Percentiles rank a stretch among this genome's conserved stretches.
Evolutionary conservation across 2,797 vertebrate species (phyloP).

Genomic region (Decapterus maruadsi): DNA sequence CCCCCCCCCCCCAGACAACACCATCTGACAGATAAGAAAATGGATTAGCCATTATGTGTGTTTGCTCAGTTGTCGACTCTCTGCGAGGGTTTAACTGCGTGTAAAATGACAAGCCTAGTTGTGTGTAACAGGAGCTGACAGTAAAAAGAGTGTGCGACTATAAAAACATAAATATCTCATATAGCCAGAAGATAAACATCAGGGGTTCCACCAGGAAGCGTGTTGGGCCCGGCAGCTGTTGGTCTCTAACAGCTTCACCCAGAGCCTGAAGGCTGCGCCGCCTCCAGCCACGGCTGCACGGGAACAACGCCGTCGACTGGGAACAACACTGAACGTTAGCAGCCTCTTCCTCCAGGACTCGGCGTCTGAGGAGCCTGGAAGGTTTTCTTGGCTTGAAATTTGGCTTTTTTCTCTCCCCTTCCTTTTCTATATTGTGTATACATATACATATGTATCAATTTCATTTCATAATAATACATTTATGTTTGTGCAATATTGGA

Average conservation of each 20-base stretch:
- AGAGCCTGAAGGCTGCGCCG: not conserved
- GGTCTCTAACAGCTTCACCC: not conserved
- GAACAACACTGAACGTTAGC: not conserved
- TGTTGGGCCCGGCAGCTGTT: not conserved
- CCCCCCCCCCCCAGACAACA: slow-evolving; percentile 39
- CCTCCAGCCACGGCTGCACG: not conserved
- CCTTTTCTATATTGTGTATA: too few relatives aligned
- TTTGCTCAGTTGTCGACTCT: slow-evolving; percentile 62
- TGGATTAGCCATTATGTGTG: slow-evolving; percentile 63
- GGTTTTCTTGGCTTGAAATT: too few relatives aligned
- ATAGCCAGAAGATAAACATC: slow-evolving; percentile 19
- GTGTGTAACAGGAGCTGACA: slow-evolving; percentile 30
- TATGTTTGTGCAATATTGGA: too few relatives aligned
- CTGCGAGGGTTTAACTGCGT: slow-evolving; percentile 49
- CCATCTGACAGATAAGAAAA: slow-evolving; percentile 70
- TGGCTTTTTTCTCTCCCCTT: too few relatives aligned
- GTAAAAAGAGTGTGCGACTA: slow-evolving; percentile 17
- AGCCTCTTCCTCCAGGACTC: not conserved
- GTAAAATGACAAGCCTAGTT: slow-evolving; percentile 48
- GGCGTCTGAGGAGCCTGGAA: not conserved
- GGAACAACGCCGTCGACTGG: not conserved
- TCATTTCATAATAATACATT: too few relatives aligned
- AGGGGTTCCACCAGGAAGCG: not conserved
- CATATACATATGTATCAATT: too few relatives aligned
- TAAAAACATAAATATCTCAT: slow-evolving; percentile 34